These are phyloP conservation scores for Plagiodera versicolora DNA, from an alignment of 2,888 invertebrate species.

Conservation along the genomic window DNA sequence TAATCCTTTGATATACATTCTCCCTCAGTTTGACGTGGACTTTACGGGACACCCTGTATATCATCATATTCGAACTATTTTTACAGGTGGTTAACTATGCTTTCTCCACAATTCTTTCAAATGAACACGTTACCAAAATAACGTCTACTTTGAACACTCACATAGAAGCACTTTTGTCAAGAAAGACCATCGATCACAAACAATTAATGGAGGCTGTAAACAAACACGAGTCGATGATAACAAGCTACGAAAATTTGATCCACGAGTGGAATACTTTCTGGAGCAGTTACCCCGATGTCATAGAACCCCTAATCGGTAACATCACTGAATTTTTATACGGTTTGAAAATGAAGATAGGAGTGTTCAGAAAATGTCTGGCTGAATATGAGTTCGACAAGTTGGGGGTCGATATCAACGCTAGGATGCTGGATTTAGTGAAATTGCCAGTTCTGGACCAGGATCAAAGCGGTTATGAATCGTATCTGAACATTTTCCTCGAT, in stretches of 20 bases:
- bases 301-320: slow-evolving; percentile 70
- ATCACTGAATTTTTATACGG: slow-evolving; percentile 70
- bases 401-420: slow-evolving; percentile 30
- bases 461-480: slow-evolving; percentile 47
- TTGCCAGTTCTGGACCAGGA: slow-evolving; percentile 56
- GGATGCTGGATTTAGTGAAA: slow-evolving; percentile 56
- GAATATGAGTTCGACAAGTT: slow-evolving; percentile 34
- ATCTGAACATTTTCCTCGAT: slow-evolving; percentile 56
- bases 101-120: slow-evolving; percentile 38
- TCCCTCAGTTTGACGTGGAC: no score
- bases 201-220: slow-evolving; percentile 17
- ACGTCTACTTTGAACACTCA: slow-evolving; percentile 25
- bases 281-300: slow-evolving; percentile 77
- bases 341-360: slow-evolving; percentile 60
- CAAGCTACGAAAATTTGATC: slow-evolving; percentile 42
- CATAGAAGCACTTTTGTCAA: slow-evolving; percentile 6
- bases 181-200: slow-evolving; percentile 17
- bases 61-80: no score
- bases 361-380: slow-evolving; percentile 57
- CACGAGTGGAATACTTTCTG: slow-evolving; percentile 62
- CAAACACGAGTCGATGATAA: slow-evolving; percentile 29
- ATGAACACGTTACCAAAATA: slow-evolving; percentile 29
- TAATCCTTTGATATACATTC: no score
- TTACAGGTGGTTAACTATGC: slow-evolving; percentile 42
- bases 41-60: no score